A percentile compares a stretch with the other conserved stretches of the same genome.
phyloP scores from a whole-genome alignment of 1,140 invertebrate genomes.

The Calliphora vicina region DNA sequence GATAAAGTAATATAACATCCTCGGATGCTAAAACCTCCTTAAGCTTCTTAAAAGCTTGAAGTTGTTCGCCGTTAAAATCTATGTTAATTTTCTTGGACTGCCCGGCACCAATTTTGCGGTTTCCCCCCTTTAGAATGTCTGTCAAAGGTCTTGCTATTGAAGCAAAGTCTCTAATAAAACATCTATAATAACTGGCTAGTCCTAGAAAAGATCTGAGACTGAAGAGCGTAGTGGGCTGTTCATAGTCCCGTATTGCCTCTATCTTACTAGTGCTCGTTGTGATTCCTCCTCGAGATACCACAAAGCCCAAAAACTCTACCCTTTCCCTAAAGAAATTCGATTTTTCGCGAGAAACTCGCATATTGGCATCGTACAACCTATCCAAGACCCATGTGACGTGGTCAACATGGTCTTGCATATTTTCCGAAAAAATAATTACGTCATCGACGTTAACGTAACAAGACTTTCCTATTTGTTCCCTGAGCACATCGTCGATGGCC shows the following conservation, averaged over 20 bases:
- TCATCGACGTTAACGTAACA: slow-evolving; percentile 37
- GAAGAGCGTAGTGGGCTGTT: slow-evolving; percentile 31
- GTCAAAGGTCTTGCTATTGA: slow-evolving; percentile 38
- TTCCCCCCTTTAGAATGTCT: slow-evolving; percentile 32
- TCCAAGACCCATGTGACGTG: neutral
- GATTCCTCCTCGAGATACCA: slow-evolving; percentile 36
- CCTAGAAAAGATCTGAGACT: slow-evolving; percentile 40
- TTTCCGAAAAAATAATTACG: slow-evolving; percentile 41
- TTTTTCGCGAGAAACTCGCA: slow-evolving; percentile 35
- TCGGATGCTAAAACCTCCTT: slow-evolving; percentile 61
- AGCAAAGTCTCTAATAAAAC: slow-evolving; percentile 41
- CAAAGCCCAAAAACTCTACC: slow-evolving; percentile 40
- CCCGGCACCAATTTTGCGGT: slow-evolving; percentile 29
- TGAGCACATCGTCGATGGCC: slow-evolving; percentile 24
- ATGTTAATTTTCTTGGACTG: slow-evolving; percentile 30
- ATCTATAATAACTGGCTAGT: slow-evolving; percentile 39
- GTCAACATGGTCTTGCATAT: slow-evolving; percentile 28
- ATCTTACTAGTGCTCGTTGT: slow-evolving; percentile 42
- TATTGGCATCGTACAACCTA: slow-evolving; percentile 30
- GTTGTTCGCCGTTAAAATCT: slow-evolving; percentile 30
- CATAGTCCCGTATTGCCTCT: slow-evolving; percentile 40
- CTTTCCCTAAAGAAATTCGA: slow-evolving; percentile 53
- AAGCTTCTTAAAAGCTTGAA: slow-evolving; percentile 57
- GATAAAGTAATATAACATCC: slow-evolving; percentile 52
- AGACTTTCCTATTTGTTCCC: slow-evolving; percentile 26